Evolutionary conservation across 2,113 vertebrate genomes (phyloP).

Genomic region (Myrmecophaga tridactyla): DNA sequence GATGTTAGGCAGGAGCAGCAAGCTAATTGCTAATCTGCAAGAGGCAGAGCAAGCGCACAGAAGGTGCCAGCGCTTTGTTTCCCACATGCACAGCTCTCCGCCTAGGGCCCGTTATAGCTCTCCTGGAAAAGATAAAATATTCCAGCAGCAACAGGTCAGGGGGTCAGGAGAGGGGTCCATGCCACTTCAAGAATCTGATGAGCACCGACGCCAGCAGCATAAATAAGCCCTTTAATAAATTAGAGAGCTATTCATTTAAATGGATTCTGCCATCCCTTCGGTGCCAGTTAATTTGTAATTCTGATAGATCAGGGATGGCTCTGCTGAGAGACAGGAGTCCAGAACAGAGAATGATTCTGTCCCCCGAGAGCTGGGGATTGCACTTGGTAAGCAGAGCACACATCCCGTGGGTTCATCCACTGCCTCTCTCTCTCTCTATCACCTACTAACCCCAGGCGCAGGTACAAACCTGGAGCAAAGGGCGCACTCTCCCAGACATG

Average conservation of each 20-base stretch:
- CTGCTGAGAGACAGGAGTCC: slow-evolving; percentile 77
- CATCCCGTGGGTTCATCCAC: not conserved
- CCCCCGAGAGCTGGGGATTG: slow-evolving; percentile 59
- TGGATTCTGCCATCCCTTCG: slow-evolving; percentile 69
- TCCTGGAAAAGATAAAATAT: slow-evolving; percentile 6
- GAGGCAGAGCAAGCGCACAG: fast-evolving
- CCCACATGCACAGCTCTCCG: not conserved
- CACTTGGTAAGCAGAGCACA: slow-evolving; percentile 65
- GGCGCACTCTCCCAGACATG: not conserved
- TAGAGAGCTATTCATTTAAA: slow-evolving; percentile 79
- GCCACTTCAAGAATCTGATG: slow-evolving; percentile 50
- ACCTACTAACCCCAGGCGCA: not conserved
- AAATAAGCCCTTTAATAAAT: slow-evolving; percentile 79
- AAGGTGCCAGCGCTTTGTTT: not conserved
- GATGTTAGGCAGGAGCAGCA: not conserved
- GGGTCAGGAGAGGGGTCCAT: not conserved
- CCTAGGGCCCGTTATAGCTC: not conserved
- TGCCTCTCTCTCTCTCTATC: not conserved
- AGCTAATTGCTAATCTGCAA: slow-evolving; percentile 2
- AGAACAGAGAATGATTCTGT: slow-evolving; percentile 78
- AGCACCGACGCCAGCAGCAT: slow-evolving; percentile 51
- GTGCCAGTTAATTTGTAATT: slow-evolving; percentile 84
- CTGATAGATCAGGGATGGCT: slow-evolving; percentile 78
- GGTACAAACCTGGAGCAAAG: not conserved
- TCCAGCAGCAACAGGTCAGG: not conserved